phyloP scores from a whole-genome alignment of 2,113 vertebrate species.

The Leptosomus discolor region DNA sequence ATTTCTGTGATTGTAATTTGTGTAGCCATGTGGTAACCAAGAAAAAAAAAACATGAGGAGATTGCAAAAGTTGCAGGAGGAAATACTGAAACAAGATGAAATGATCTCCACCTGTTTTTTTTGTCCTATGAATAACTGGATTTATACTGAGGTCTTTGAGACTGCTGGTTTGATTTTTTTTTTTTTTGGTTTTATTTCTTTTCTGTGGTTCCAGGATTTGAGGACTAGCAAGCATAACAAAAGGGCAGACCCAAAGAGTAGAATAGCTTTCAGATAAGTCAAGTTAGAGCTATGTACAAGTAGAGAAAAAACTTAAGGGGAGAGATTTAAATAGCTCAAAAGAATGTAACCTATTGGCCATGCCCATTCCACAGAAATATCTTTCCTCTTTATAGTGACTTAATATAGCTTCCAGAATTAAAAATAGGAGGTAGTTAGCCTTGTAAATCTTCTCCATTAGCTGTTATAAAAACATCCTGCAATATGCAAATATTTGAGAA shows the following conservation, averaged over 20 bases:
- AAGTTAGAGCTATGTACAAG: neutral
- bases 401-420: constrained; percentile 27
- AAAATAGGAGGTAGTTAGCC: neutral
- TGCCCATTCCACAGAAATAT: neutral
- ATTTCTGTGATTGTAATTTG: neutral
- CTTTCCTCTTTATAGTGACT: neutral
- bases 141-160: neutral
- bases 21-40: neutral
- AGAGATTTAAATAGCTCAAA: constrained; percentile 37
- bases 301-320: neutral
- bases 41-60: neutral
- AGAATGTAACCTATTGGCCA: constrained; percentile 33
- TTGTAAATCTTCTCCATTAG: neutral
- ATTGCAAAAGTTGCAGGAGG: neutral
- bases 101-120: neutral
- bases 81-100: neutral
- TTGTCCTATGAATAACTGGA: neutral
- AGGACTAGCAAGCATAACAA: neutral
- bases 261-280: neutral
- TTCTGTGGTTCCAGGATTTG: neutral
- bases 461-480: neutral
- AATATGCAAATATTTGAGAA: neutral
- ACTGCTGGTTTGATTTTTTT: neutral
- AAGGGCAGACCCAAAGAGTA: neutral
- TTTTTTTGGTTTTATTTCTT: neutral